Base-by-base conservation (phyloP, 1,140 invertebrate species). In the Temnothorax curvispinosus region DNA sequence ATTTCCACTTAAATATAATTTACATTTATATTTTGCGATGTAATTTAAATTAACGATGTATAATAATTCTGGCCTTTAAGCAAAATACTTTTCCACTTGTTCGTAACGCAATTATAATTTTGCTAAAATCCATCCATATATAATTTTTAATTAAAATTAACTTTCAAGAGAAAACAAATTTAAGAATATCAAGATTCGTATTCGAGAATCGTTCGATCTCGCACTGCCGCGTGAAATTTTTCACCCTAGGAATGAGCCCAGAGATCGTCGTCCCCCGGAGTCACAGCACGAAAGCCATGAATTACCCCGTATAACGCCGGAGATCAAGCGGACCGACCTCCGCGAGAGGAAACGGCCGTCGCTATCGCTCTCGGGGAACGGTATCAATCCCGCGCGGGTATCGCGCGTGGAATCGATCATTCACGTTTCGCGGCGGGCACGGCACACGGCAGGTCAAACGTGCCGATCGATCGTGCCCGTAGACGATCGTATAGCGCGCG, bases 341-440 rank as follows among this genome's bases (percentile, higher is more conserved):
- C 67, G 21, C 60, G 76, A 65, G 76, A 67, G 60, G 76, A 52
- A 80, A 44, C 18, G 2, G 38, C 52, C 32, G 56, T 32, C 56
- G 52, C 69, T 78, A 75, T 87, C 44, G 87, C 74, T 75, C 32
- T 35, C 75, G 69, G 75, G 82, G 89, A 91, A 90, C 90, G 85
- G 89, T 91, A 91, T 90, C 84, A 80, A 85, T 76, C 72, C 87
- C 21, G 77, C 69, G 86, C 85, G 85, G 89, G 85, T 90, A 90
- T 90, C 87, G 88, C 86, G 81, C 85, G 54, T 62, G 67, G 86
- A 89, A 91, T 90, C 91, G 91, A 91, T 92, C 91, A 91, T 93
- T 92, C 88, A 88, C 89, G 87, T 87, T 87, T 88, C 82, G 62
- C 58, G 86, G 56, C 64, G 84, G 84, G 65, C 21, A 13, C 64